phyloP scores from a whole-genome alignment of 1,140 invertebrate genomes.

The Tetranychus cinnabarinus region DNA sequence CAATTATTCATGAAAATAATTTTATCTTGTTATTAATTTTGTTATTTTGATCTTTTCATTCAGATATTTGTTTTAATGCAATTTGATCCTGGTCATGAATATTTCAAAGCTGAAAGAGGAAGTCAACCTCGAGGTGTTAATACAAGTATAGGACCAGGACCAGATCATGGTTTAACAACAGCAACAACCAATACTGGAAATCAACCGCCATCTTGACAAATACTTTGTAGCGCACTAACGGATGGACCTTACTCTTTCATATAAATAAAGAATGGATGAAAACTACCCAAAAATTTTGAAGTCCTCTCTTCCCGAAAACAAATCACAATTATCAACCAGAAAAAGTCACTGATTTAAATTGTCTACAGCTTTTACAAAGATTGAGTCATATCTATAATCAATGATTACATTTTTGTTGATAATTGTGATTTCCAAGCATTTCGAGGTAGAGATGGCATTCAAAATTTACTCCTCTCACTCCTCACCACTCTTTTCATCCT shows the following conservation, averaged over 20 bases:
- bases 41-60: neutral
- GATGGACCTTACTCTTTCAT: conserved; percentile 51
- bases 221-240: conserved; percentile 93
- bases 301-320: too few relatives aligned
- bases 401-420: too few relatives aligned
- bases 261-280: conserved; percentile 5
- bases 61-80: conserved; percentile 90
- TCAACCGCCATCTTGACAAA: conserved; percentile 52
- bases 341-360: too few relatives aligned
- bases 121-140: neutral
- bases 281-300: too few relatives aligned
- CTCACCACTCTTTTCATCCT: too few relatives aligned
- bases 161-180: neutral
- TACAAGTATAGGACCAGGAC: neutral
- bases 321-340: too few relatives aligned
- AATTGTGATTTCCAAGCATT: too few relatives aligned
- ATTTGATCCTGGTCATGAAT: conserved; percentile 83
- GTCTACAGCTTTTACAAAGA: too few relatives aligned
- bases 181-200: neutral
- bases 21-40: neutral
- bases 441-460: too few relatives aligned
- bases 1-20: neutral
- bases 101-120: conserved; percentile 44
- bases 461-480: too few relatives aligned
- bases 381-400: too few relatives aligned